These are phyloP conservation scores for Bubo blakistoni DNA, from an alignment of 2,113 vertebrate genomes.

Conservation along the genomic window DNA sequence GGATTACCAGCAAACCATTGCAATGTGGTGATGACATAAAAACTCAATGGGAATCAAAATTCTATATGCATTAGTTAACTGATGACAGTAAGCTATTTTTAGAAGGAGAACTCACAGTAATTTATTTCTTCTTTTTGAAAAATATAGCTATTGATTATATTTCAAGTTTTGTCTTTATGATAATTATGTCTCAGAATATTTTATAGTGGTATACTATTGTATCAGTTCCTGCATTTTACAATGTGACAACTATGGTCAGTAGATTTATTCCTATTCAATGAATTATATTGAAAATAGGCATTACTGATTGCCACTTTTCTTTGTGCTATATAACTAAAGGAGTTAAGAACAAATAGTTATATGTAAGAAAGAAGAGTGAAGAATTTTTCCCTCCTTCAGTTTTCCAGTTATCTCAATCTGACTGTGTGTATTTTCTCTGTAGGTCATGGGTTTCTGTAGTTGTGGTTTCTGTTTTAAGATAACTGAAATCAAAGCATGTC, in stretches of 20 bases:
- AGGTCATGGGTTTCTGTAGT: neutral
- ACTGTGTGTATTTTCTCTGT: neutral
- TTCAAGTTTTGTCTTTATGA: slow-evolving; percentile 44
- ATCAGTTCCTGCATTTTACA: neutral
- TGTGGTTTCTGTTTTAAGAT: neutral
- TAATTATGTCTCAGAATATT: slow-evolving; percentile 37
- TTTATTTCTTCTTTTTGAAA: slow-evolving; percentile 53
- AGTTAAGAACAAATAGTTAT: neutral
- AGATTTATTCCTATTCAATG: slow-evolving; percentile 32
- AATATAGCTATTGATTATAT: slow-evolving; percentile 56
- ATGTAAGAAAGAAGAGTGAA: neutral
- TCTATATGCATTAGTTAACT: slow-evolving; percentile 52
- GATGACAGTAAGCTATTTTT: slow-evolving; percentile 69
- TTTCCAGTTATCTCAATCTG: neutral
- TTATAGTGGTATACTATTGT: slow-evolving; percentile 2
- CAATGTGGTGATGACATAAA: slow-evolving; percentile 69
- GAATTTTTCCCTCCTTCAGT: neutral
- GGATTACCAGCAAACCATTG: slow-evolving; percentile 68
- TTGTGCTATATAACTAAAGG: neutral
- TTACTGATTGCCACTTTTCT: slow-evolving; percentile 7
- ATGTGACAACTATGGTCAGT: neutral
- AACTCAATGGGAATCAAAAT: slow-evolving; percentile 64
- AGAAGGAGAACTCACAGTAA: slow-evolving; percentile 48
- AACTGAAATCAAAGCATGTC: neutral
- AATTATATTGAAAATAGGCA: slow-evolving; percentile 5